Evolutionary conservation across 2,888 invertebrate genomes (phyloP).

Genomic region (Campoplex capitator): DNA sequence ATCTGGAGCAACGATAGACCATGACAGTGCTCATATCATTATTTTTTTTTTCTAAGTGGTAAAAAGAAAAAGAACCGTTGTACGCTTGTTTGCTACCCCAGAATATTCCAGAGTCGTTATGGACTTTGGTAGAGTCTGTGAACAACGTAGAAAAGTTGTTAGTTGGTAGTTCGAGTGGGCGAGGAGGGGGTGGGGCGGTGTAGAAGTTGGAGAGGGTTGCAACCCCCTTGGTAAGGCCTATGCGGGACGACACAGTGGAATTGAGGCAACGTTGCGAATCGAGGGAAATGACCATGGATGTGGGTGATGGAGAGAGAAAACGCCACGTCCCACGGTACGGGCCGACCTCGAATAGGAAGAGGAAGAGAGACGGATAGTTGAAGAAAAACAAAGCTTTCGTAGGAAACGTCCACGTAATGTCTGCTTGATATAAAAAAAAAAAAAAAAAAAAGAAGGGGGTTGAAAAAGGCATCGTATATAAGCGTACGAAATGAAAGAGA

Average conservation of each 20-base stretch:
- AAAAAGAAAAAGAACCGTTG: neutral
- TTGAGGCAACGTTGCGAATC: conserved; percentile 4
- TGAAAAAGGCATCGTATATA: conserved; percentile 2
- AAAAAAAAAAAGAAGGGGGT: conserved; percentile 13
- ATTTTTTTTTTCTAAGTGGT: neutral
- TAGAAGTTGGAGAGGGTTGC: neutral
- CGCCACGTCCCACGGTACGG: neutral
- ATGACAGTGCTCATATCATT: neutral
- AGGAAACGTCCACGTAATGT: conserved; percentile 64
- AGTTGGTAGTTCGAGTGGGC: conserved; percentile 13
- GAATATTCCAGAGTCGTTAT: conserved; percentile 1
- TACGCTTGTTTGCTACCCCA: neutral
- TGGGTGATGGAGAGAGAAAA: neutral
- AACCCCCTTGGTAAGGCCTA: neutral
- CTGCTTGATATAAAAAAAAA: neutral
- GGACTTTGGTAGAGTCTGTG: neutral
- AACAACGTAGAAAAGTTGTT: conserved; percentile 3
- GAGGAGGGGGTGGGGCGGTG: neutral
- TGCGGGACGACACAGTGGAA: neutral
- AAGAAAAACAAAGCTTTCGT: conserved; percentile 43
- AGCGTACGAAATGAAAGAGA: conserved; percentile 18
- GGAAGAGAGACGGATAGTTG: conserved; percentile 4
- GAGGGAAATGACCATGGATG: conserved; percentile 11
- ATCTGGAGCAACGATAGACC: neutral
- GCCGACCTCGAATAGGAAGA: neutral